phyloP scores from a whole-genome alignment of 2,797 vertebrate genomes.

The Silurus lanzhouensis region DNA sequence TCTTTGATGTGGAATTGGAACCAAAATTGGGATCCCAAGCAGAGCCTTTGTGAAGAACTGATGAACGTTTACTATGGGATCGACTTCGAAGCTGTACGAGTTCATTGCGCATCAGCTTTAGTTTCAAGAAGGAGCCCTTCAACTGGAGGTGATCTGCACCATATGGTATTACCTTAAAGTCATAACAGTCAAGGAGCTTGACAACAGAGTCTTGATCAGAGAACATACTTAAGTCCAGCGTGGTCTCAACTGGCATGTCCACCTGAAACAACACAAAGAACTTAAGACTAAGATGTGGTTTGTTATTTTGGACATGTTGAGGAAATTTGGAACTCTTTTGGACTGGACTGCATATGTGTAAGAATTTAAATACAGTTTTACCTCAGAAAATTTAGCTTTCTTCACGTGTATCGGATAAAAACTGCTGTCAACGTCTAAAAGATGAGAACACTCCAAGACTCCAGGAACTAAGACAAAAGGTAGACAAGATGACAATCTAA shows the following conservation, averaged over 20 bases:
- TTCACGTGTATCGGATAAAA: constrained; percentile 49
- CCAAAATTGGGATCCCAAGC: constrained; percentile 36
- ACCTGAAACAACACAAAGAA: constrained; percentile 60
- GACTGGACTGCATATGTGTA: background rate
- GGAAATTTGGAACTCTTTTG: background rate
- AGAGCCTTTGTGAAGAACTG: background rate
- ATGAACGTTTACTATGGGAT: accelerated
- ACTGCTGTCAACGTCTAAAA: constrained; percentile 49
- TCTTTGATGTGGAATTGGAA: constrained; percentile 27
- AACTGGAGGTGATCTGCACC: constrained; percentile 40
- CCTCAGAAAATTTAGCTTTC: constrained; percentile 45
- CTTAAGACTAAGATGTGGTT: background rate
- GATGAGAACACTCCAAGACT: constrained; percentile 45
- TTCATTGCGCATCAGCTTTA: constrained; percentile 53
- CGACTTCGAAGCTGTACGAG: constrained; percentile 49
- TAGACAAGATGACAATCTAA: background rate
- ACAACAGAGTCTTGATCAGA: background rate
- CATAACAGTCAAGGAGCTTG: constrained; percentile 48
- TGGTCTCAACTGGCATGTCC: constrained; percentile 65
- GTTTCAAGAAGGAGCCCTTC: constrained; percentile 64
- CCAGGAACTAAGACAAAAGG: constrained; percentile 32
- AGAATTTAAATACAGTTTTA: constrained; percentile 27
- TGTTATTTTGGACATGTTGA: background rate
- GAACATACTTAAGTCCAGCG: constrained; percentile 58
- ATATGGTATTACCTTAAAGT: constrained; percentile 42